A percentile compares a stretch with the other conserved stretches of the same genome.
Evolutionary conservation across 2,113 vertebrate genomes (phyloP).

Genomic region (Alethe diademata): DNA sequence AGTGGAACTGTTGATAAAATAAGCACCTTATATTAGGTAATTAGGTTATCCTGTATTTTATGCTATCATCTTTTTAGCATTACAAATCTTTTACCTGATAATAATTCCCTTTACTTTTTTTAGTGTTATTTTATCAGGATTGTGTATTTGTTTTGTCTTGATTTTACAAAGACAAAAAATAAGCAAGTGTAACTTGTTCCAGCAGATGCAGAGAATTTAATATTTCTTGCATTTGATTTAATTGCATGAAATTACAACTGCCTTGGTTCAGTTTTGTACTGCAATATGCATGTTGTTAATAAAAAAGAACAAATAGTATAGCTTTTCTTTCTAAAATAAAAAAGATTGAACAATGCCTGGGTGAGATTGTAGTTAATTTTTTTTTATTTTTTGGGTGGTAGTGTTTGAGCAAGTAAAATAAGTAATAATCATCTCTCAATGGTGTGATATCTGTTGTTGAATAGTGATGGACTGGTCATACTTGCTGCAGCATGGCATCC

Average conservation of each 20-base stretch:
- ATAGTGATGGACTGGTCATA: constrained; percentile 87
- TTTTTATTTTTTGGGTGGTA: neutral
- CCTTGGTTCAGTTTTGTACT: neutral
- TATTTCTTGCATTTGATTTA: neutral
- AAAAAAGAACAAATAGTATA: neutral
- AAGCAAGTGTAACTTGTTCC: neutral
- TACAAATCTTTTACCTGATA: neutral
- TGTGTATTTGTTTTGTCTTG: neutral
- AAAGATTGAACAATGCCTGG: neutral
- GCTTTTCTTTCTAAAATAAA: neutral
- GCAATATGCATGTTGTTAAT: neutral
- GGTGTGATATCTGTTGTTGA: neutral
- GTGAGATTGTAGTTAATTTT: neutral
- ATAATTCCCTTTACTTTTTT: neutral
- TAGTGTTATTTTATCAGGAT: neutral
- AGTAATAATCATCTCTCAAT: neutral
- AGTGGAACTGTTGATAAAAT: neutral
- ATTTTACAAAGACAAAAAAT: neutral
- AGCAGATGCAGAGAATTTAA: neutral
- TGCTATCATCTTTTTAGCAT: neutral
- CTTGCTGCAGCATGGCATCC: constrained; percentile 91
- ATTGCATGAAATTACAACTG: neutral
- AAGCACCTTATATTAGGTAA: neutral
- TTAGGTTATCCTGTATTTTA: neutral
- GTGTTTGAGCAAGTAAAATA: neutral